These are phyloP conservation scores for Cyrtonyx montezumae DNA, from an alignment of 2,113 vertebrate genomes.

Conservation along the genomic window DNA sequence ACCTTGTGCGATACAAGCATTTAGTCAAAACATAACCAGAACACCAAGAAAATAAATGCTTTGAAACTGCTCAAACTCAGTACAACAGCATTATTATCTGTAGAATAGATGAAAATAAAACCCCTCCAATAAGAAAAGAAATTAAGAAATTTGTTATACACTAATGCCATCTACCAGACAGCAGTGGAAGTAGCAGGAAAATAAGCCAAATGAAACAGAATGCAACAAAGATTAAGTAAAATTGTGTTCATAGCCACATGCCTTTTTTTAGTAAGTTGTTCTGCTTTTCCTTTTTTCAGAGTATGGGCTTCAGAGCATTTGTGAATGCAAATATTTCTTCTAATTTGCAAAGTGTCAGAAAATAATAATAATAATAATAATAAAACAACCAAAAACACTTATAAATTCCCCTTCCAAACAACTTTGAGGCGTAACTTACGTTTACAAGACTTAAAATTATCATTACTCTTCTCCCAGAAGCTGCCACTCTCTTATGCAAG, in stretches of 20 bases:
- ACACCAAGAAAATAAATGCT: neutral
- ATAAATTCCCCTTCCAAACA: neutral
- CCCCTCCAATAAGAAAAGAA: slow-evolving; percentile 64
- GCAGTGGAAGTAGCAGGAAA: slow-evolving; percentile 39
- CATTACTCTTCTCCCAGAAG: neutral
- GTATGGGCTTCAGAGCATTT: neutral
- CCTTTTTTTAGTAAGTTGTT: neutral
- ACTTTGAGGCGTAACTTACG: neutral
- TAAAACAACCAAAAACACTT: neutral
- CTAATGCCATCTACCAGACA: slow-evolving; percentile 71
- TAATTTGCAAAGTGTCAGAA: neutral
- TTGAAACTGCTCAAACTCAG: slow-evolving; percentile 30
- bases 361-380: neutral
- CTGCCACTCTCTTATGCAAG: neutral
- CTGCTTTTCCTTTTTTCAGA: neutral
- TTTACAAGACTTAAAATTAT: neutral
- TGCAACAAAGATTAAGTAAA: neutral
- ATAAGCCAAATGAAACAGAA: neutral
- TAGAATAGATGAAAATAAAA: slow-evolving; percentile 51
- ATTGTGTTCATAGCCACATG: neutral
- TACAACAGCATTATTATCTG: slow-evolving; percentile 6
- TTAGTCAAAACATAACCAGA: slow-evolving; percentile 58
- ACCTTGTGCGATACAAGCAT: neutral
- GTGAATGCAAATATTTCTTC: neutral
- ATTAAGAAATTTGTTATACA: slow-evolving; percentile 42